A percentile compares a stretch with the other conserved stretches of the same genome.
Conservation (phyloP, 2,797 vertebrate genomes). For the Rousettus madagascariensis region DNA sequence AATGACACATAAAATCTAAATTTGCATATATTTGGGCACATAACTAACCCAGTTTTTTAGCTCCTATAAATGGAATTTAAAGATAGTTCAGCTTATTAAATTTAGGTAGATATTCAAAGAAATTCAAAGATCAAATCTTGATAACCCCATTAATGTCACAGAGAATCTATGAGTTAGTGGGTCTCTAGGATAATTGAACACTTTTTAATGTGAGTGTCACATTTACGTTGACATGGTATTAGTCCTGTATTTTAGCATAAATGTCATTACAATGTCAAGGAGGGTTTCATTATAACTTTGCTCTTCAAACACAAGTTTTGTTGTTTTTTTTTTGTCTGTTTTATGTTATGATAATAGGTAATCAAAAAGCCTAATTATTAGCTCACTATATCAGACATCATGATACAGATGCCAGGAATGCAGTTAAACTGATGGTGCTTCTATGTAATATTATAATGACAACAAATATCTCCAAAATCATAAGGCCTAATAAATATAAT, state of each 20-base stretch:
- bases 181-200: constrained; percentile 41
- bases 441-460: not conserved
- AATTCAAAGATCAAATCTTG: constrained; percentile 53
- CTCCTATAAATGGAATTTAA: constrained; percentile 28
- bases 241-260: constrained; percentile 43
- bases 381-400: not conserved
- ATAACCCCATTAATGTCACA: constrained; percentile 45
- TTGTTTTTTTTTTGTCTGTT: not conserved
- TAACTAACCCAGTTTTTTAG: constrained; percentile 44
- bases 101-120: constrained; percentile 47
- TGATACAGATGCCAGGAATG: not conserved
- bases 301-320: not conserved
- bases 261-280: constrained; percentile 48
- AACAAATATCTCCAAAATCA: not conserved
- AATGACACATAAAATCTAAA: not conserved
- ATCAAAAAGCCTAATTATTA: not conserved
- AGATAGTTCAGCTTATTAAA: constrained; percentile 41
- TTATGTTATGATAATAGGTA: not conserved
- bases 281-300: not conserved
- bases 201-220: constrained; percentile 75
- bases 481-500: not conserved
- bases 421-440: not conserved
- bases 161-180: constrained; percentile 4
- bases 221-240: constrained; percentile 69
- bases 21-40: constrained; percentile 9